Evolutionary conservation across 2,888 invertebrate genomes (phyloP).

Genomic region (Cryptocephalus moraei): DNA sequence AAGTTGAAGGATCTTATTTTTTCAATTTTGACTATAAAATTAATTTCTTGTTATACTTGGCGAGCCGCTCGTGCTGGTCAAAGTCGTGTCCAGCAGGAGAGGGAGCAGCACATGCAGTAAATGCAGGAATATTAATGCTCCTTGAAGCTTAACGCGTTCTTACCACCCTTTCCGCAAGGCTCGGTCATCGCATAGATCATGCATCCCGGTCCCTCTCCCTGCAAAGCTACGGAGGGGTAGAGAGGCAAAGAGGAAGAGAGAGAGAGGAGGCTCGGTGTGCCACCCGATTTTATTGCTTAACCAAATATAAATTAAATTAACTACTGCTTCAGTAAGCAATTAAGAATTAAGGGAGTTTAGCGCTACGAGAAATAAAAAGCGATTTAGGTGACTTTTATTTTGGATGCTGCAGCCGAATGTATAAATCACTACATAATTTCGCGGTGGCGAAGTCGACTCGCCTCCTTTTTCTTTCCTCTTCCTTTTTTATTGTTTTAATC

Average conservation of each 20-base stretch:
- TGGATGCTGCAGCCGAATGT: conserved; percentile 24
- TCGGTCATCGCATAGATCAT: conserved; percentile 38
- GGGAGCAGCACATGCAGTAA: conserved; percentile 26
- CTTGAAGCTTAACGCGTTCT: conserved; percentile 36
- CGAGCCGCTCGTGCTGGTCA: conserved; percentile 26
- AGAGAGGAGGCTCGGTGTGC: conserved; percentile 21
- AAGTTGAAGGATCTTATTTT: no score
- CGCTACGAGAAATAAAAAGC: conserved; percentile 34
- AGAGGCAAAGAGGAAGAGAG: no score
- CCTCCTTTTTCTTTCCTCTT: conserved; percentile 14
- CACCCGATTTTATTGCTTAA: conserved; percentile 38
- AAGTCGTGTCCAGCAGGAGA: conserved; percentile 25
- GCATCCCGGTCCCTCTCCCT: conserved; percentile 26
- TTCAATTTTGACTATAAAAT: no score
- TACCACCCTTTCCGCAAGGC: conserved; percentile 34
- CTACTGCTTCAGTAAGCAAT: conserved; percentile 41
- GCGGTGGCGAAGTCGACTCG: conserved; percentile 15
- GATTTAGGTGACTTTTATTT: conserved; percentile 37
- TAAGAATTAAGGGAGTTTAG: conserved; percentile 39
- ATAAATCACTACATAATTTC: conserved; percentile 26
- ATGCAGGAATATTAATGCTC: conserved; percentile 37
- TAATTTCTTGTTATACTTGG: not conserved
- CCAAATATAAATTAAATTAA: conserved; percentile 42
- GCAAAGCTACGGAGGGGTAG: not conserved
- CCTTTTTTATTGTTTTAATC: conserved; percentile 11